Evolutionary conservation across 2,888 invertebrate genomes (phyloP), one percentile per base, ranked within the genome.

Genomic region (Cybosia mesomella): DNA sequence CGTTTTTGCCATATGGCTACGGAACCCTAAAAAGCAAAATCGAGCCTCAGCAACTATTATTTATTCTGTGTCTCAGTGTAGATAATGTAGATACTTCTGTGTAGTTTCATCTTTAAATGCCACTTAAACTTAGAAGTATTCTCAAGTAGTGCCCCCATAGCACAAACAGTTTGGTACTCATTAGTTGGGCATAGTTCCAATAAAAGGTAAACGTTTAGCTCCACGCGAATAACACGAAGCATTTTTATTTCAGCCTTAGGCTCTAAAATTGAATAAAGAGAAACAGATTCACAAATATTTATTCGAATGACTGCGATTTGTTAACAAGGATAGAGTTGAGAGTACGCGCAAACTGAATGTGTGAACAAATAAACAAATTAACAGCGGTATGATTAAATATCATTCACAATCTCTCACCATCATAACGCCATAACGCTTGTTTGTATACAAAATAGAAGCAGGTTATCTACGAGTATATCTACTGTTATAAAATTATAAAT

Each of bases 261-360:
- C 32, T 49, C 18, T 67, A 62, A 67, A 63, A 58, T 63, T 63
- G 36, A 28, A 55, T 71, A 65, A 78, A 70, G 67, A 36, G 43
- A 78, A 78, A 70, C 78, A 78, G 76, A 78, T 64, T 58, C 63
- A 18, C 21, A 74, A 72, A 76, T 76, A 70, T 78, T 78, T 78
- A 74, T 70, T 28, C 58, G 43, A 64, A 72, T 78, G 58, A 78
- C 68, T 72, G 54, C 49, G 58, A 70, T 70, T 67, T 34, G 57
- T 59, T 63, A 18, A 39, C 57, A 68, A 68, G 67, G 65, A 70
- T 69, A 55, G n/a, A 34, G 10, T 57, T 57, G 24, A 13, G 21
- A 57, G 57, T 57, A 55, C 39, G 55, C 39, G 28, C 28, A 22
- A 39, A 49, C 15, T 15, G 54, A 15, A 9, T 18, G 1, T 21